Evolutionary conservation across 2,113 vertebrate genomes (phyloP), one percentile per base, ranked within the genome.

Genomic region (Anarrhichthys ocellatus): DNA sequence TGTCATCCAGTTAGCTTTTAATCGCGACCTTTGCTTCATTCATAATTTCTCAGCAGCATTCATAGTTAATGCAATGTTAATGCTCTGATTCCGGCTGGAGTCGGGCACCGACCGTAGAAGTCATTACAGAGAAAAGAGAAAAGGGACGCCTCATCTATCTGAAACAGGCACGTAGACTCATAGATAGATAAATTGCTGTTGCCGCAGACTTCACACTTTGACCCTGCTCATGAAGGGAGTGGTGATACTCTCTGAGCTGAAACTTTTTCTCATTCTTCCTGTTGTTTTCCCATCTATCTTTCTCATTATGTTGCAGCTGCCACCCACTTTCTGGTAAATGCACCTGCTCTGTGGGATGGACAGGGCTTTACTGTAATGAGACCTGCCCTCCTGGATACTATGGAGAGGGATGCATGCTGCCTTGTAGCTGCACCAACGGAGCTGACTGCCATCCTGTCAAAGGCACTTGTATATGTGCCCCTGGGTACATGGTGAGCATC

Each of bases 301-400:
- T 78, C 80, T 88, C 73, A 61, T 88, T 86, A 78, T 80, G 77
- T 70, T 86, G 73, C 80, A 99, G 98, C 92, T 99, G 98, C 94
- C 98, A 99, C 82, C 98, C 98, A 0, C 93, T 99, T 83, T 97
- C 98, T 65, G 98, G 98, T 82, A 97, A 97, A 83, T 99, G 98
- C 87, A 95, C 96, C 81, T 99, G 98, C 93, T 95, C 95, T 77
- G 94, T 96, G 0, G 98, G 98, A 90, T 99, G 98, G 97, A 95
- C 96, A 27, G 98, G 98, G 42, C 96, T 95, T 59, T 97, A 97
- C 94, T 99, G 98, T 95, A 98, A 99, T 5, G 97, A 99, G 90
- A 97, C 96, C 81, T 99, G 98, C 87, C 96, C 97, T 0, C 90
- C 95, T 0, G 97, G 97, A 20, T 97, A 85, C 94, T 96, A 97